Evolutionary conservation across 2,113 vertebrate species (phyloP), one percentile per base, ranked within the genome.

Genomic region (Nyctereutes procyonoides): DNA sequence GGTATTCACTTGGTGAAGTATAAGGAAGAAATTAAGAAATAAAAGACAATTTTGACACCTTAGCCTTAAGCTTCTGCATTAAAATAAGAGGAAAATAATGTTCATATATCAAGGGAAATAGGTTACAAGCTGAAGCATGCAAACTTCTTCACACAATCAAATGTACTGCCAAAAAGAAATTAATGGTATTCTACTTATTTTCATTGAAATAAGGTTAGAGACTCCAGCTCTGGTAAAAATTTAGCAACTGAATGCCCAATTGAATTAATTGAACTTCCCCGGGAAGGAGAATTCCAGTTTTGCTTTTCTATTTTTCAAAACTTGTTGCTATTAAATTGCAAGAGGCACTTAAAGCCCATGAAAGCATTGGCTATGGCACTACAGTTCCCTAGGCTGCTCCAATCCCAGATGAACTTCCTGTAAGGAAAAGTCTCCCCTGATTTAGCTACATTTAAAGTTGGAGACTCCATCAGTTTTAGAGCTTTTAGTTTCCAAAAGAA

Each of bases 131-230:
- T 74, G 74, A 95, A 92, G 83, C 96, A 53, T 86, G 94, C 95
- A 96, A 92, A 81, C 32, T 93, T 98, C 56, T 96, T 81, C 62
- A 89, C 80, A 89, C 26, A 97, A 97, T 95, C 58, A 93, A 96
- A 95, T 97, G 71, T 82, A 74, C 48, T 94, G 89, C 53, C 88
- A 63, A 71, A 95, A 97, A 93, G 90, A 84, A 98, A 98, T 96
- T 81, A 96, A 97, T 83, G 71, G 48, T 92, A 89, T 96, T 98
- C 94, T 96, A 83, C 74, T 94, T 98, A 98, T 98, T 98, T 93
- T 97, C 96, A 97, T 89, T 95, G 91, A 98, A 97, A 97, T 97
- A 96, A 96, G 62, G 73, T 97, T 97, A 97, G 95, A 94, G 77
- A 96, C 91, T 97, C 38, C 6, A 82, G 62, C 73, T 95, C 82